Evolutionary conservation across 2,888 invertebrate species (phyloP).

Genomic region (Tortrix viridana): DNA sequence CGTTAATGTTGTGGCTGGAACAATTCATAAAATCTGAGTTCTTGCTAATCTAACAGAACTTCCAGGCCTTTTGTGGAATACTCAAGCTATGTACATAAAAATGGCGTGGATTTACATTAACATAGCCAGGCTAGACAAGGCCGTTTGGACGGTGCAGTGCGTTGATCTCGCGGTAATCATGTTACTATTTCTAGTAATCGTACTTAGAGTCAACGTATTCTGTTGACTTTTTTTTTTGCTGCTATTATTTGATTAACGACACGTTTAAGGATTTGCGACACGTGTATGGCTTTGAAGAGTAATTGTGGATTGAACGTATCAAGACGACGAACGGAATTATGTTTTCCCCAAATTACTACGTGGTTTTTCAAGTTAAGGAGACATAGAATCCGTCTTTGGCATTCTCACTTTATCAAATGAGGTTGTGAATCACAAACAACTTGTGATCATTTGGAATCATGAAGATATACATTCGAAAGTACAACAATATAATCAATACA

Average conservation of each 20-base stretch:
- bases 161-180: conserved; percentile 43
- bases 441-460: no score
- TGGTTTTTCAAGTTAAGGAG: no score
- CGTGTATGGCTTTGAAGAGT: conserved; percentile 7
- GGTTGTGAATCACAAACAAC: no score
- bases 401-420: no score
- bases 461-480: no score
- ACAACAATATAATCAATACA: no score
- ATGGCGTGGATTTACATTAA: conserved; percentile 28
- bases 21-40: conserved; percentile 26
- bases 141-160: conserved; percentile 38
- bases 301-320: no score
- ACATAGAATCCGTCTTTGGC: no score
- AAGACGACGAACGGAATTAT: no score
- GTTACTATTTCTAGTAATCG: conserved; percentile 42
- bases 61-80: conserved; percentile 5
- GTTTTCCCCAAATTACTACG: no score
- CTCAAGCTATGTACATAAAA: conserved; percentile 7
- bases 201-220: conserved; percentile 21
- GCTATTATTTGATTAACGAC: not conserved
- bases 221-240: conserved; percentile 19
- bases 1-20: conserved; percentile 15
- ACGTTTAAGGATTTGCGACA: no score
- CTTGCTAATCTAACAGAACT: conserved; percentile 10
- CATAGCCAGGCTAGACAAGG: conserved; percentile 40